Conservation (phyloP, 1,140 invertebrate genomes). For the Myzus persicae region DNA sequence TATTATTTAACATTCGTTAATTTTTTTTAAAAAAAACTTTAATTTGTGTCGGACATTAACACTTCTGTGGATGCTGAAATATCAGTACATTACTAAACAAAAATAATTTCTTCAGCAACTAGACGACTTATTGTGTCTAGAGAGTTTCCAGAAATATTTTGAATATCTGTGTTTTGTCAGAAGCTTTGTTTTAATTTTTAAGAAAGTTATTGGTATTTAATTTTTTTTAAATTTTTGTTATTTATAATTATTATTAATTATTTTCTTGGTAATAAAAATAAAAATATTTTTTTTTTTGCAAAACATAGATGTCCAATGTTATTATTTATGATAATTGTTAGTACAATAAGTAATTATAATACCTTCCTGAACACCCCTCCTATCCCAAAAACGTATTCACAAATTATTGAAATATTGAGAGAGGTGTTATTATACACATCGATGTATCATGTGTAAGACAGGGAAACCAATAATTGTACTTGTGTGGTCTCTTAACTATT, state of each 20-base stretch:
- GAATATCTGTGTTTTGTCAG: not conserved
- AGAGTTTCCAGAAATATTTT: not conserved
- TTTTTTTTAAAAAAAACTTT: not conserved
- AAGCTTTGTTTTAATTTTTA: not conserved
- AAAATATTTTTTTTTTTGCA: no score
- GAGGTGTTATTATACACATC: not conserved
- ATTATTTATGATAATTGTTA: not conserved
- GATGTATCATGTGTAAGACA: not conserved
- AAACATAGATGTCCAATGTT: no score
- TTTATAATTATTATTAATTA: not conserved
- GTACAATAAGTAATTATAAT: not conserved
- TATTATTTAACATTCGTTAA: not conserved
- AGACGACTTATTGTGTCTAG: no score
- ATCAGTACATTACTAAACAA: not conserved
- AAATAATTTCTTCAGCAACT: not conserved
- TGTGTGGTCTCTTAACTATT: not conserved
- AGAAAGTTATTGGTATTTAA: not conserved
- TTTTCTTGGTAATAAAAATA: not conserved
- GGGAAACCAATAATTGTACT: not conserved
- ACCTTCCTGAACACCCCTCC: no score
- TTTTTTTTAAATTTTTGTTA: not conserved
- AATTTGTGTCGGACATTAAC: no score
- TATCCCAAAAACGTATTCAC: not conserved
- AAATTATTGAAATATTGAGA: not conserved
- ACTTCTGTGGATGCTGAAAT: not conserved